phyloP scores from a whole-genome alignment of 1,140 invertebrate species.

The Telenomus remus region DNA sequence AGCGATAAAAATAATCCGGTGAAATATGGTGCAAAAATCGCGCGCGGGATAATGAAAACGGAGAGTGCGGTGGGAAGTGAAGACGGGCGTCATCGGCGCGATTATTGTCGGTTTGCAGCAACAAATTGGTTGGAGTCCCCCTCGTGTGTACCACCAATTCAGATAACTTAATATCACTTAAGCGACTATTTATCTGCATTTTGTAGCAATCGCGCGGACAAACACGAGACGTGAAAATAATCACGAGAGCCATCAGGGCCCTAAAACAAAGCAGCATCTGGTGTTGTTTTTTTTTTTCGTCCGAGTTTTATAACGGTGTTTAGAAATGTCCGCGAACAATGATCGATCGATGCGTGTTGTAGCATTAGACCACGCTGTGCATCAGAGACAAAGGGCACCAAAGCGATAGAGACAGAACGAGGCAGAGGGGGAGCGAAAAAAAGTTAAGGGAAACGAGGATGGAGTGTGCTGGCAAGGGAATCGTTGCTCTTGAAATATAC shows the following conservation, averaged over 20 bases:
- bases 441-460: conserved; percentile 38
- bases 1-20: no score
- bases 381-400: conserved; percentile 43
- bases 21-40: no score
- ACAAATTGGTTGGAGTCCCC: no score
- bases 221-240: conserved; percentile 35
- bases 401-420: conserved; percentile 11
- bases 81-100: neutral
- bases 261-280: conserved; percentile 43
- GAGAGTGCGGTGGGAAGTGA: neutral
- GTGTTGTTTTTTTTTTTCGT: conserved; percentile 21
- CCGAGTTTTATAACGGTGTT: conserved; percentile 37
- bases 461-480: conserved; percentile 39
- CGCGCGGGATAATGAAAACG: no score
- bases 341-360: conserved; percentile 50
- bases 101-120: neutral
- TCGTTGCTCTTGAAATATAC: conserved; percentile 45
- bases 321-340: conserved; percentile 47
- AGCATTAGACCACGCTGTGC: conserved; percentile 39
- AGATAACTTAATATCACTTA: conserved; percentile 33
- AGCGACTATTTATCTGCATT: conserved; percentile 34
- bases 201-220: conserved; percentile 37
- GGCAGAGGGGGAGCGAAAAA: conserved; percentile 19
- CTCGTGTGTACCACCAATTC: conserved; percentile 1
- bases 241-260: conserved; percentile 27